phyloP scores from a whole-genome alignment of 2,888 invertebrate species.

The Macrosiphum euphorbiae region DNA sequence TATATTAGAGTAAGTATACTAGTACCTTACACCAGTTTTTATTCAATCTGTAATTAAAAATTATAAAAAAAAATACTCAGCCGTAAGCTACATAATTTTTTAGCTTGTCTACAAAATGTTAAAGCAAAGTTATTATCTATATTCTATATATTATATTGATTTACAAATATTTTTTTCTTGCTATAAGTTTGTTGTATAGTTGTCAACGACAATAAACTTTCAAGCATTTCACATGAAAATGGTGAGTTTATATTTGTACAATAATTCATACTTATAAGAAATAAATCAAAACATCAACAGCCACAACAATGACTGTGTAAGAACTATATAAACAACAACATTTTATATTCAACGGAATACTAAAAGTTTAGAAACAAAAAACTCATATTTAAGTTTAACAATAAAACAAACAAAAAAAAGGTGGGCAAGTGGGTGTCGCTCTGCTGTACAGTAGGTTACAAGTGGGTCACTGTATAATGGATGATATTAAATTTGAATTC shows the following conservation, averaged over 20 bases:
- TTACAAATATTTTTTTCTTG: not conserved
- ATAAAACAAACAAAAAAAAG: not conserved
- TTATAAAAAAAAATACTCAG: not conserved
- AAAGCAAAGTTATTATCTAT: not conserved
- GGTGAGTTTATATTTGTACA: not conserved
- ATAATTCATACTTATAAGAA: not conserved
- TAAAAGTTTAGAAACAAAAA: not conserved
- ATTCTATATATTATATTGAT: not conserved
- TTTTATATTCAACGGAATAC: not conserved
- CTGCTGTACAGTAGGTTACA: too few relatives aligned
- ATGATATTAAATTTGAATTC: too few relatives aligned
- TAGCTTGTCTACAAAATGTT: not conserved
- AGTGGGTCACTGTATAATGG: too few relatives aligned
- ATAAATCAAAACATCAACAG: not conserved
- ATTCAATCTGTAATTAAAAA: not conserved
- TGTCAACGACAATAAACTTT: not conserved
- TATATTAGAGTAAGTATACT: not conserved
- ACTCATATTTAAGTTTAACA: not conserved
- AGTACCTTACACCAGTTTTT: not conserved
- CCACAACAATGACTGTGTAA: not conserved
- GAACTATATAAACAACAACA: not conserved
- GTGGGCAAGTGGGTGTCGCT: too few relatives aligned
- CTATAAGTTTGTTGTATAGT: not conserved
- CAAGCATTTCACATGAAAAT: not conserved
- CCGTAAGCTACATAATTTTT: not conserved